Evolutionary conservation across 2,888 invertebrate species (phyloP).

Genomic region (Ochropleura plecta): DNA sequence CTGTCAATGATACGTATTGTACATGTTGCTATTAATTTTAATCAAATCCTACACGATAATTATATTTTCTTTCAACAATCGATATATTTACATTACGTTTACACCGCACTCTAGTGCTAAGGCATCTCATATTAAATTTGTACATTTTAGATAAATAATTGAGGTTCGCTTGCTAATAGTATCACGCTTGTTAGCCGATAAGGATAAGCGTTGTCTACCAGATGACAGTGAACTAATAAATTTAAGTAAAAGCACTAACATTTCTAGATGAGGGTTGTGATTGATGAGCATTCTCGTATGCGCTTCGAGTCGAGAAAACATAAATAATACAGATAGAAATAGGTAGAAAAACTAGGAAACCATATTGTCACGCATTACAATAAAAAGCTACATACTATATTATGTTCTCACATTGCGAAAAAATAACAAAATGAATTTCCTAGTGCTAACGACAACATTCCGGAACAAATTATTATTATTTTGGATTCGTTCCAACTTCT

Average conservation of each 20-base stretch:
- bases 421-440: not conserved
- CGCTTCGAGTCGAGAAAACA: not conserved
- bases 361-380: not conserved
- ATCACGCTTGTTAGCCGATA: not conserved
- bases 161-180: not conserved
- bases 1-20: no score
- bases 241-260: not conserved
- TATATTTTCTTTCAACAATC: no score
- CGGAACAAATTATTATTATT: slow-evolving; percentile 29
- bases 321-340: not conserved
- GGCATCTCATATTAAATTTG: not conserved
- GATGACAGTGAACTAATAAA: not conserved
- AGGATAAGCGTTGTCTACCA: not conserved
- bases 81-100: no score
- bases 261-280: not conserved
- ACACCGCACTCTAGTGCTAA: no score
- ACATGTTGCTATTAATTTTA: no score
- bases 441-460: slow-evolving; percentile 12
- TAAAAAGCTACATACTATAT: not conserved
- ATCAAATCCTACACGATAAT: no score
- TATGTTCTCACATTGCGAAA: not conserved
- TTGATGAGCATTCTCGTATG: not conserved
- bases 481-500: slow-evolving; percentile 39
- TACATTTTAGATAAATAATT: not conserved
- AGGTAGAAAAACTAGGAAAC: not conserved